phyloP scores from a whole-genome alignment of 2,888 invertebrate genomes.

The Sphecodes monilicornis region DNA sequence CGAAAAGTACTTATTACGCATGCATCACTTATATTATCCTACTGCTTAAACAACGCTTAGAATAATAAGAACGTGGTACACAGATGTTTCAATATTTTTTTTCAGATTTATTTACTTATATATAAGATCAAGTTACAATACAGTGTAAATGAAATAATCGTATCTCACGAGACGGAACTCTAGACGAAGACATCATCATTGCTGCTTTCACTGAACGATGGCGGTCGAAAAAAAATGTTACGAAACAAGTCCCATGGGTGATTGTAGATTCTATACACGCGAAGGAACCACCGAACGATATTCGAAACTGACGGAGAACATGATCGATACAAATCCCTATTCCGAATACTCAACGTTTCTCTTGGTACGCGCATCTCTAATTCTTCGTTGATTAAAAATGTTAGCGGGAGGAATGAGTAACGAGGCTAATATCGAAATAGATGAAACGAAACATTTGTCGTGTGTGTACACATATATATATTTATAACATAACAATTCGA shows the following conservation, averaged over 20 bases:
- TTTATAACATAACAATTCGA: conserved; percentile 13
- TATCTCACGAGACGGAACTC: conserved; percentile 25
- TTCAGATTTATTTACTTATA: conserved; percentile 47
- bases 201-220: not conserved
- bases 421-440: conserved; percentile 28
- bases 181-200: conserved; percentile 12
- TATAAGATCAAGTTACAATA: conserved; percentile 38
- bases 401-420: conserved; percentile 26
- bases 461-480: not conserved
- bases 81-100: conserved; percentile 26
- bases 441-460: not conserved
- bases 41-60: not conserved
- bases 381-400: conserved; percentile 25
- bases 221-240: conserved; percentile 6
- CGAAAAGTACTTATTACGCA: not conserved
- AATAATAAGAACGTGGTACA: not conserved
- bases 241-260: conserved; percentile 11
- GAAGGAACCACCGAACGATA: conserved; percentile 27
- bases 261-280: conserved; percentile 13
- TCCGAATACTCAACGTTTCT: conserved; percentile 19
- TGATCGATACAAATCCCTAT: conserved; percentile 1
- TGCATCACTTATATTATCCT: not conserved
- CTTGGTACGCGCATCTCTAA: not conserved
- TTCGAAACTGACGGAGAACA: conserved; percentile 17
- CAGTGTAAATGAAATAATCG: conserved; percentile 54